phyloP scores from a whole-genome alignment of 2,113 vertebrate genomes.

The Nycticebus coucang region DNA sequence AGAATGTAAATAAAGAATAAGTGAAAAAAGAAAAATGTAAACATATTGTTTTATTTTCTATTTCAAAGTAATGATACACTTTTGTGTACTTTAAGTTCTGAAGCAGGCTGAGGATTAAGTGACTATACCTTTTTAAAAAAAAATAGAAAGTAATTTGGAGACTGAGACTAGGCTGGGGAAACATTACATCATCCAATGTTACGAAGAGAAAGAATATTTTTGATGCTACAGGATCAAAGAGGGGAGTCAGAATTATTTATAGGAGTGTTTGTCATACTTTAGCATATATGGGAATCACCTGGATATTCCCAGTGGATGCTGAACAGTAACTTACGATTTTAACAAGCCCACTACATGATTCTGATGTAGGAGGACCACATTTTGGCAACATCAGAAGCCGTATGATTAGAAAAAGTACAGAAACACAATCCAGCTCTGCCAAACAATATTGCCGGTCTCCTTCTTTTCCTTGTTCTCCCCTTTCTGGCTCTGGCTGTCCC shows the following conservation, averaged over 20 bases:
- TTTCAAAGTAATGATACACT: constrained; percentile 6
- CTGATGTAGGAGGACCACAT: not conserved
- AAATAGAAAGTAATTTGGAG: not conserved
- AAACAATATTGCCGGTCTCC: not conserved
- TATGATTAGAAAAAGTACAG: not conserved
- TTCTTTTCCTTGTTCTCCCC: too few species aligned
- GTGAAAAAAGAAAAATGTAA: not conserved
- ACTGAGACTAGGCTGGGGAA: not conserved
- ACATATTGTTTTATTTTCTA: not conserved
- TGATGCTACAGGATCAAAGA: not conserved
- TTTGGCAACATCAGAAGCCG: not conserved
- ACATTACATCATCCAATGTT: not conserved
- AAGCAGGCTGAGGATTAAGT: not conserved
- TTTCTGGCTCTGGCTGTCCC: not conserved
- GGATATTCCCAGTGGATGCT: not conserved
- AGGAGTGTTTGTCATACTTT: not conserved
- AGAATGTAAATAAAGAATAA: not conserved
- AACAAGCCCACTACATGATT: not conserved
- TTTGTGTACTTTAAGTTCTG: not conserved
- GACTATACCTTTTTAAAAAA: not conserved
- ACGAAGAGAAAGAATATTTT: not conserved
- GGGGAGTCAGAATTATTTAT: not conserved
- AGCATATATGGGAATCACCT: not conserved
- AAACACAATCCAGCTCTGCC: not conserved
- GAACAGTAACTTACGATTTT: not conserved